A percentile compares a stretch with the other conserved stretches of the same genome.
Conservation (phyloP, 2,797 vertebrate genomes). For the Glyptemys insculpta region DNA sequence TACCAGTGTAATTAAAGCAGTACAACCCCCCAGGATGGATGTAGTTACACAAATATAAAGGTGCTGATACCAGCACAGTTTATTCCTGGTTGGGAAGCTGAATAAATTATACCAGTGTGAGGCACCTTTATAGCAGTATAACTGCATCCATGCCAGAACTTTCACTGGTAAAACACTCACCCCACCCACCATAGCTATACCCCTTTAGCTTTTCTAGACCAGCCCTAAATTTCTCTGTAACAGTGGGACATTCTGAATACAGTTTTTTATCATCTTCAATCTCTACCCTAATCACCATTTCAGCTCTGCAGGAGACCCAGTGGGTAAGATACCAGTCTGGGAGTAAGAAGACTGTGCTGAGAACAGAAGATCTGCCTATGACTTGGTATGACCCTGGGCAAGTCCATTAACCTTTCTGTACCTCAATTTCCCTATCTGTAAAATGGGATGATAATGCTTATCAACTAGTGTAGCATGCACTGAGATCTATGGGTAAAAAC, state of each 20-base stretch:
- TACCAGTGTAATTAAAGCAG: background rate
- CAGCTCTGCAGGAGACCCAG: background rate
- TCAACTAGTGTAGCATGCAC: background rate
- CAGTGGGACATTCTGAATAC: background rate
- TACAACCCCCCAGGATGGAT: background rate
- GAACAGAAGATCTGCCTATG: background rate
- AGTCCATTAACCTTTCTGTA: background rate
- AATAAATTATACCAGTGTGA: background rate
- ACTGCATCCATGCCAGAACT: background rate
- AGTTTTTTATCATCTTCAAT: background rate
- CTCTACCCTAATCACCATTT: background rate
- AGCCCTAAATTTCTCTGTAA: background rate
- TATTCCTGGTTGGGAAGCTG: background rate
- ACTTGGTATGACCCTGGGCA: background rate
- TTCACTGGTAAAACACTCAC: background rate
- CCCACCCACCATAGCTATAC: background rate
- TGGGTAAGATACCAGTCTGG: background rate
- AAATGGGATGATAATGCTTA: rapidly evolving
- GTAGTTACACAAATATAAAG: background rate
- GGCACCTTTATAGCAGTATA: background rate
- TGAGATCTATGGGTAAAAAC: background rate
- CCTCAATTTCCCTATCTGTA: background rate
- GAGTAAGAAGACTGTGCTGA: background rate
- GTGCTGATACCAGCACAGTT: background rate
- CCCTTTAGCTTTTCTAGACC: rapidly evolving